These are phyloP conservation scores for Cranoglanis bouderius DNA, from an alignment of 2,113 vertebrate genomes.

Conservation along the genomic window DNA sequence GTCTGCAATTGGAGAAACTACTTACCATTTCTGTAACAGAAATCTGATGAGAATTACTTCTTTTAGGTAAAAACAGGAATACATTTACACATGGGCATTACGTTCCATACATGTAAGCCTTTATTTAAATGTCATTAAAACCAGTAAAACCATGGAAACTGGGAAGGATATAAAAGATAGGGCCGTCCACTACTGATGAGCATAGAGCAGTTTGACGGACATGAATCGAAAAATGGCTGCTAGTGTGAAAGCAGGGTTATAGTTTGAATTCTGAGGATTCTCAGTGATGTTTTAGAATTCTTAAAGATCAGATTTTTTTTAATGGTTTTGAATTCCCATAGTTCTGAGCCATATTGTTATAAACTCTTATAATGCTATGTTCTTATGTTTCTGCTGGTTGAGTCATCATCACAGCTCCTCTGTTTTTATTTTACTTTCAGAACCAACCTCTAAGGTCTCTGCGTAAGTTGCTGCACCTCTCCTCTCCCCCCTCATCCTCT, in stretches of 20 bases:
- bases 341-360: background rate
- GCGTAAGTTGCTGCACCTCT: slow-evolving; percentile 92
- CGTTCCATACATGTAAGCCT: background rate
- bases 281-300: background rate
- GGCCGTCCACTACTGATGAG: background rate
- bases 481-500: slow-evolving; percentile 84
- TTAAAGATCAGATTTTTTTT: background rate
- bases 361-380: background rate
- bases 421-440: slow-evolving; percentile 66
- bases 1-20: too few relatives aligned
- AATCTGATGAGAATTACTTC: background rate
- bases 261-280: background rate
- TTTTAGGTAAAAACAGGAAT: background rate
- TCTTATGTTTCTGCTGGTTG: background rate
- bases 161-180: background rate
- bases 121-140: background rate
- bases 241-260: background rate
- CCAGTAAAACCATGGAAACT: background rate
- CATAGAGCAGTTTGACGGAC: background rate
- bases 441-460: slow-evolving; percentile 95
- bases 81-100: background rate
- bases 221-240: background rate
- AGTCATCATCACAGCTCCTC: background rate
- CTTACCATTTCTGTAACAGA: background rate
- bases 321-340: background rate